Conservation (phyloP, 2,797 vertebrate species). For the Falco peregrinus region DNA sequence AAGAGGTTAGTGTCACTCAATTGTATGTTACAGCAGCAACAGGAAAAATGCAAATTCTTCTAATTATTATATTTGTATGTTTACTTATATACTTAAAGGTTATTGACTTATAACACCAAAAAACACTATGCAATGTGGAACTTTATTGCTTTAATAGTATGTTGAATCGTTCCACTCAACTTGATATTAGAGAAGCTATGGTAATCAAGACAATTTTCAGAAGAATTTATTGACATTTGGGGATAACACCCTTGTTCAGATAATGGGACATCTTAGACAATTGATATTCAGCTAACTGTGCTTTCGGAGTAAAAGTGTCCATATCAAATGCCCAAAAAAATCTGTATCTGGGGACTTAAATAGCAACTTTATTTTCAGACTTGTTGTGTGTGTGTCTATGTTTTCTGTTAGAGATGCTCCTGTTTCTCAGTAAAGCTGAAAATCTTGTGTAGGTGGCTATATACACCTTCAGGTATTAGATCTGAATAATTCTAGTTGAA, state of each 20-base stretch:
- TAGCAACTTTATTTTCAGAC: background rate
- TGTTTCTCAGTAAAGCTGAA: background rate
- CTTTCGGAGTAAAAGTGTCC: background rate
- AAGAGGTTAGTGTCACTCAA: background rate
- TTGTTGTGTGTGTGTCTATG: background rate
- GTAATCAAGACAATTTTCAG: background rate
- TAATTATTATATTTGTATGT: background rate
- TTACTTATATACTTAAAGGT: background rate
- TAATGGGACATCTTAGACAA: background rate
- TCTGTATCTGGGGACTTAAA: background rate
- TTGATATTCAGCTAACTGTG: background rate
- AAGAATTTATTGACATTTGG: background rate
- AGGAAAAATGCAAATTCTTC: background rate
- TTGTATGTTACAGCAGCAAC: background rate
- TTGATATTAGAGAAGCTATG: background rate
- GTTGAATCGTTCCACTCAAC: background rate
- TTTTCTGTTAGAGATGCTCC: background rate
- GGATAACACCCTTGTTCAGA: background rate
- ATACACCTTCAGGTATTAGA: background rate
- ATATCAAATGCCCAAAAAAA: background rate
- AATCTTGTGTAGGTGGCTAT: background rate
- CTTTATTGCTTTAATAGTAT: background rate
- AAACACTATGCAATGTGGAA: background rate
- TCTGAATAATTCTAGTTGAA: background rate
- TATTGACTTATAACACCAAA: background rate